Base-by-base conservation (phyloP, 2,888 invertebrate species). In the Agrypnus murinus region DNA sequence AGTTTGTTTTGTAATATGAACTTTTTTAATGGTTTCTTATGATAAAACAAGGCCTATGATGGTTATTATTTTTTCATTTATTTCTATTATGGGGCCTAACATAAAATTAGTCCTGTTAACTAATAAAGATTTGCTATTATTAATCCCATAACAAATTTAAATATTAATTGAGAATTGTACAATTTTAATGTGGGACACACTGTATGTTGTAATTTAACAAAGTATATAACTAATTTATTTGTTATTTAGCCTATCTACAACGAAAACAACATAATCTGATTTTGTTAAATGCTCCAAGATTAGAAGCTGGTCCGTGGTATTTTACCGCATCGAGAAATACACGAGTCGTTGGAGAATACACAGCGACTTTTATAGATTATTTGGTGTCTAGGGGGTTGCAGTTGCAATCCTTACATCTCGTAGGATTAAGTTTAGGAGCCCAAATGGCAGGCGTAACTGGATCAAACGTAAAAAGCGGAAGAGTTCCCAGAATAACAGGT, bases 361-460 rank as follows among this genome's bases (percentile, higher is more conserved):
- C 89, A 0, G 91, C 89, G 0, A 81, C 83, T 75, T 88, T 91
- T 77, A 86, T 91, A 1, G 89, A 90, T 79, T 91, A 89, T 72
- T 79, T 91, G 63, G 89, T 90, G 0, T 85, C 88, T 1, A 88
- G 89, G 74, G 90, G 90, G 0, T 79, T 90, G 43, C 82, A 89
- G 40, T 77, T 90, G 36, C 87, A 88, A 31, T 87, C 86, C 66
- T 86, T 91, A 0, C 90, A 91, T 77, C 80, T 91, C 25, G 84
- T 90, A 2, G 91, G 92, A 0, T 87, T 90, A 81, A 91, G 91
- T 77, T 78, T 92, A 64, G 92, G 91, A 0, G 90, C 89, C 0
- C 91, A 92, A 74, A 87, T 90, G 69, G 91, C 90, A 0, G 92
- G 92, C 0, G 89, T 91, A 0, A 89, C 90, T 0, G 91, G 91